Conservation (phyloP, 2,113 vertebrate species). For the Gallinago media region DNA sequence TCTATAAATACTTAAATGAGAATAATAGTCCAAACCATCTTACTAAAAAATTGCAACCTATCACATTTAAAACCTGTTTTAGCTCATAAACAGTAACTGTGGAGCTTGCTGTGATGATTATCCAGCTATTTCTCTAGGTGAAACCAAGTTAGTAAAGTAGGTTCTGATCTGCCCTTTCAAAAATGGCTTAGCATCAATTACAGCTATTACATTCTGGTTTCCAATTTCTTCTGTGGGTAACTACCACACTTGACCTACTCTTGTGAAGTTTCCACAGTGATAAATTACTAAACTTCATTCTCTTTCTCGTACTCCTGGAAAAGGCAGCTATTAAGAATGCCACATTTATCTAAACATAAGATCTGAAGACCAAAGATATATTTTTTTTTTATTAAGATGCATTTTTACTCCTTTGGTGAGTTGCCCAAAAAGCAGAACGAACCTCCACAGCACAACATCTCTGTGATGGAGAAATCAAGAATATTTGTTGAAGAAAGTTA, state of each 20-base stretch:
- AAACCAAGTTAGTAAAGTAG: neutral
- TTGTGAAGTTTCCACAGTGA: neutral
- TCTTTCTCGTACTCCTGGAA: neutral
- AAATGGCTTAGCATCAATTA: conserved; percentile 14
- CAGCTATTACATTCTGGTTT: neutral
- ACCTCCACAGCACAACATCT: neutral
- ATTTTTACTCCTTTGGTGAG: neutral
- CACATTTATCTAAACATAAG: neutral
- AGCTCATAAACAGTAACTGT: neutral
- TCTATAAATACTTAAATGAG: too few relatives aligned
- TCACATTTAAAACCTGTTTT: neutral
- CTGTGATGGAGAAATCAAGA: neutral
- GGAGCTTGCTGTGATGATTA: neutral
- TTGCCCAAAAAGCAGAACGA: neutral
- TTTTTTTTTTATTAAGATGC: neutral
- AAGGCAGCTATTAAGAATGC: neutral
- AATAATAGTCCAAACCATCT: neutral
- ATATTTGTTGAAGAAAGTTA: neutral
- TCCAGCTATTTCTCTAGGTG: neutral
- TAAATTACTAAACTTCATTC: neutral
- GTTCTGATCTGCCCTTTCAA: conserved; percentile 19
- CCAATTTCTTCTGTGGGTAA: neutral
- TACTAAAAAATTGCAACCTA: neutral
- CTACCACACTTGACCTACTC: neutral
- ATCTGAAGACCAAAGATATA: neutral